These are phyloP conservation scores for Ophioninae sp. DNA, from an alignment of 2,888 invertebrate genomes.

Conservation along the genomic window DNA sequence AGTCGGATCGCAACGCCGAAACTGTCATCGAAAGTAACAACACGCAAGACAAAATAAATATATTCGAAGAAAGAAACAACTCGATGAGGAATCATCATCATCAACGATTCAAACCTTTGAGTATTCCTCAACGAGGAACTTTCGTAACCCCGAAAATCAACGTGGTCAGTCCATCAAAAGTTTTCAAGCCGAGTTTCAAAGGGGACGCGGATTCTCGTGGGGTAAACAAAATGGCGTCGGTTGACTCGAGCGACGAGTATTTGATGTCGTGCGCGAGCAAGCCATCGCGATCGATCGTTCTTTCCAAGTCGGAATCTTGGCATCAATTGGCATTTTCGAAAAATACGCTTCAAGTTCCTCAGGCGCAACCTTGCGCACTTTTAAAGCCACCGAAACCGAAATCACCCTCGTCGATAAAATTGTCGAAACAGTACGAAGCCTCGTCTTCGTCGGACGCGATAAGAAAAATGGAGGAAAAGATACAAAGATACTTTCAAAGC, in stretches of 20 bases:
- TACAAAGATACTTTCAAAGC: slow-evolving; percentile 77
- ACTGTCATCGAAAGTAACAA: slow-evolving; percentile 68
- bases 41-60: slow-evolving; percentile 72
- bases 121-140: slow-evolving; percentile 61
- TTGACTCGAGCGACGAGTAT: slow-evolving; percentile 79
- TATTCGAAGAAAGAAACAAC: slow-evolving; percentile 71
- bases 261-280: slow-evolving; percentile 76
- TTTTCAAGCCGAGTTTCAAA: slow-evolving; percentile 55
- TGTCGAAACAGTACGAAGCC: slow-evolving; percentile 92
- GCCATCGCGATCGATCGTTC: slow-evolving; percentile 76
- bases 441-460: slow-evolving; percentile 73
- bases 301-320: slow-evolving; percentile 90
- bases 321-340: slow-evolving; percentile 85
- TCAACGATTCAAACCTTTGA: slow-evolving; percentile 70
- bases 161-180: slow-evolving; percentile 66
- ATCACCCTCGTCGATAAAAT: slow-evolving; percentile 88
- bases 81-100: slow-evolving; percentile 59
- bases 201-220: slow-evolving; percentile 16
- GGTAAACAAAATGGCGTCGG: slow-evolving; percentile 46
- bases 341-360: slow-evolving; percentile 70
- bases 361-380: slow-evolving; percentile 79
- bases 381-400: slow-evolving; percentile 84
- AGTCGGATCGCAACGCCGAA: slow-evolving; percentile 20
- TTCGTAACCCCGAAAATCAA: slow-evolving; percentile 67
- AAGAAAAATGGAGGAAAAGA: slow-evolving; percentile 78